Conservation (phyloP, 2,113 vertebrate genomes). For the Nanorana parkeri region DNA sequence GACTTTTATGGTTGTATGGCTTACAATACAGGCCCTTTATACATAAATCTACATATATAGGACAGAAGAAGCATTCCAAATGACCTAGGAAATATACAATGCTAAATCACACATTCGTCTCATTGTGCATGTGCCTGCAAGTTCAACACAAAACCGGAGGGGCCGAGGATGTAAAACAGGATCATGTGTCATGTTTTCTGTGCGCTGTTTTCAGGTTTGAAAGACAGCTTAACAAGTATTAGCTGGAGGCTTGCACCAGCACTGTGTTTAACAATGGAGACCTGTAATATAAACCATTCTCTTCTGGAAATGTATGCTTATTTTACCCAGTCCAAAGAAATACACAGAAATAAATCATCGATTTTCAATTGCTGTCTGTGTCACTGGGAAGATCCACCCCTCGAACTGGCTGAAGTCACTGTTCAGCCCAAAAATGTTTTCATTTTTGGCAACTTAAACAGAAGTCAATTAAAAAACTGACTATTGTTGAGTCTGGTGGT, state of each 20-base stretch:
- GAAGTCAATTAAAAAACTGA: no score
- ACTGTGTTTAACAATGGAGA: neutral
- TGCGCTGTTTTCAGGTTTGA: neutral
- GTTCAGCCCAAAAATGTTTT: no score
- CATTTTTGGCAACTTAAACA: no score
- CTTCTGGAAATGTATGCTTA: neutral
- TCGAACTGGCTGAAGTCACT: no score
- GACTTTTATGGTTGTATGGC: no score
- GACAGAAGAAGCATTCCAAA: neutral
- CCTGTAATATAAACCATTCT: neutral
- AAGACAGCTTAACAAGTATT: neutral
- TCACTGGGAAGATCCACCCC: no score
- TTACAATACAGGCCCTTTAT: no score
- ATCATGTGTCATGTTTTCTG: neutral
- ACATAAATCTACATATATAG: no score
- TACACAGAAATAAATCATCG: no score
- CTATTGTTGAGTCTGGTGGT: no score
- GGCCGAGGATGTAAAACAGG: slow-evolving; percentile 27
- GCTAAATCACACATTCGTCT: neutral
- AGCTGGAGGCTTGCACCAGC: neutral
- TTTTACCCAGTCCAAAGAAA: neutral
- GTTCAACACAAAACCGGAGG: slow-evolving; percentile 1
- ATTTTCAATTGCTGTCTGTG: no score
- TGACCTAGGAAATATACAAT: no score
- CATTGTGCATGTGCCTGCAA: slow-evolving; percentile 15